Conservation (phyloP, 2,888 invertebrate species). For the Schizotus pectinicornis region DNA sequence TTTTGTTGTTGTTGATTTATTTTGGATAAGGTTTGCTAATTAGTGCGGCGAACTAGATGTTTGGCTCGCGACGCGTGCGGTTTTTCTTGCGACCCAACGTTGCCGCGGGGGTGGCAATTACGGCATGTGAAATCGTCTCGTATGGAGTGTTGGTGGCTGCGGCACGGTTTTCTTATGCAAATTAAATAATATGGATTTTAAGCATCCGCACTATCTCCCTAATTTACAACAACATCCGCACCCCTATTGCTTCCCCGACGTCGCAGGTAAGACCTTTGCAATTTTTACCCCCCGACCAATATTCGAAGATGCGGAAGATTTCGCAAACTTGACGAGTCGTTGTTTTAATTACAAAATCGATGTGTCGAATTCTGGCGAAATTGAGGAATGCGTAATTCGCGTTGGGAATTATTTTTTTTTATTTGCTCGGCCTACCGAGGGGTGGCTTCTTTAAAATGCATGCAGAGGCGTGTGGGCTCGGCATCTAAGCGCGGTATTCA, state of each 20-base stretch:
- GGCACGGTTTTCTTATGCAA: not conserved
- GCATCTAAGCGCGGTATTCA: conserved; percentile 3
- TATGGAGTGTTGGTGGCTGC: not conserved
- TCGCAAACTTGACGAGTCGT: not conserved
- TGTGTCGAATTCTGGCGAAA: too few relatives aligned
- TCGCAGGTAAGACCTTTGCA: conserved; percentile 35
- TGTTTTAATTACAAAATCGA: too few relatives aligned
- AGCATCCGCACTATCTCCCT: conserved; percentile 40
- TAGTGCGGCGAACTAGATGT: not conserved
- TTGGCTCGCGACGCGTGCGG: not conserved
- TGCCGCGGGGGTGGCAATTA: not conserved
- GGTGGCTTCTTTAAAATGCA: too few relatives aligned
- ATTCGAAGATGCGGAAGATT: not conserved
- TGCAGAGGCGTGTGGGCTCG: not conserved
- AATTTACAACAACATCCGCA: conserved; percentile 42
- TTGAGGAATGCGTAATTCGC: not conserved
- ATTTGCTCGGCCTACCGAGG: too few relatives aligned
- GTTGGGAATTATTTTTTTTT: conserved; percentile 1
- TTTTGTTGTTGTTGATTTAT: conserved; percentile 20
- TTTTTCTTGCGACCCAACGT: conserved; percentile 1
- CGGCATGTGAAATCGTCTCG: not conserved
- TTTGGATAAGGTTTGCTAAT: not conserved
- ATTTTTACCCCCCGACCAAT: too few relatives aligned
- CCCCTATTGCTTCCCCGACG: conserved; percentile 42
- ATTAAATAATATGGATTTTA: conserved; percentile 44